Conservation (phyloP, 2,888 invertebrate species). For the Archaeoteleia sp. region DNA sequence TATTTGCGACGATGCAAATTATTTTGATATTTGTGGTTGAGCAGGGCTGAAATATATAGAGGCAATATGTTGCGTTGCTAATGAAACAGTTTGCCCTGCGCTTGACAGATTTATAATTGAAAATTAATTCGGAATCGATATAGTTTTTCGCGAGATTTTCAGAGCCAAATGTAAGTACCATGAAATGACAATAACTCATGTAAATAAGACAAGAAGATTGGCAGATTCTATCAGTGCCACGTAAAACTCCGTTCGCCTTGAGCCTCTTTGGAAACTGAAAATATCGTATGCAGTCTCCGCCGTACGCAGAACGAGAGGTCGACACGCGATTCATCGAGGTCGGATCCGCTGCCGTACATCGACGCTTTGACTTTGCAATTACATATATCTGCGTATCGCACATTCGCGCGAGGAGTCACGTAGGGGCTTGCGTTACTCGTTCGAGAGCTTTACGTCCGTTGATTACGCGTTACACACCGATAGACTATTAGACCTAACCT, state of each 20-base stretch:
- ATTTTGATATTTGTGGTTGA: too few species aligned
- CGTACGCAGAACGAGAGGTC: slow-evolving; percentile 52
- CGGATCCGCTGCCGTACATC: slow-evolving; percentile 45
- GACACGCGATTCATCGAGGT: slow-evolving; percentile 54
- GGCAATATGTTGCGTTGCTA: too few species aligned
- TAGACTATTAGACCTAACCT: slow-evolving; percentile 47
- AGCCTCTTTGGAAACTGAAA: slow-evolving; percentile 45
- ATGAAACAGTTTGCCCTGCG: too few species aligned
- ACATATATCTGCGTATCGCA: slow-evolving; percentile 53
- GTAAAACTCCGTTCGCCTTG: slow-evolving; percentile 42
- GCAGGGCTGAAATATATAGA: too few species aligned
- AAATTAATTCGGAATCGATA: too few species aligned
- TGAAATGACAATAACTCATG: slow-evolving; percentile 43
- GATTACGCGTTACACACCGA: slow-evolving; percentile 57
- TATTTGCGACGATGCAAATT: too few species aligned
- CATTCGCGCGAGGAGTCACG: slow-evolving; percentile 54
- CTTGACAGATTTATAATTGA: too few species aligned
- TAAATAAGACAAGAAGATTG: slow-evolving; percentile 37
- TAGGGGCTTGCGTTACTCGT: slow-evolving; percentile 46
- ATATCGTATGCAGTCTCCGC: slow-evolving; percentile 48
- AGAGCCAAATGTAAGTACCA: slow-evolving; percentile 14
- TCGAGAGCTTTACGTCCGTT: slow-evolving; percentile 54
- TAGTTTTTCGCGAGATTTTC: background rate
- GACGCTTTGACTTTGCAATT: slow-evolving; percentile 52
- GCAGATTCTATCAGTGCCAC: slow-evolving; percentile 36